Evolutionary conservation across 2,113 vertebrate genomes (phyloP).

Genomic region (Aythya baeri): DNA sequence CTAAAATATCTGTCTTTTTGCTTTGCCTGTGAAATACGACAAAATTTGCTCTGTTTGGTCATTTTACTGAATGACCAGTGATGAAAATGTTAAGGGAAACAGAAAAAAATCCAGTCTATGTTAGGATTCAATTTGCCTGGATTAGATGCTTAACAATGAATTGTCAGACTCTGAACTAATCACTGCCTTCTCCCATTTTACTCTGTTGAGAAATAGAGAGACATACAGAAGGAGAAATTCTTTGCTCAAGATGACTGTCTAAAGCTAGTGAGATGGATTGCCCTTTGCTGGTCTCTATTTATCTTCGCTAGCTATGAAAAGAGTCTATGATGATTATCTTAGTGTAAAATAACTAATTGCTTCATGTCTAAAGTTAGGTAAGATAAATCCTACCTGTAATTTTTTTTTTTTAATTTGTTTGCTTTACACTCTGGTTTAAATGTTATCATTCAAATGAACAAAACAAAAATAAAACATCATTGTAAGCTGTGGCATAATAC

Average conservation of each 20-base stretch:
- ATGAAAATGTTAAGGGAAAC: neutral
- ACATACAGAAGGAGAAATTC: neutral
- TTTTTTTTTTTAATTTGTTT: constrained; percentile 30
- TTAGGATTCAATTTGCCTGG: neutral
- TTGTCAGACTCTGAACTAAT: neutral
- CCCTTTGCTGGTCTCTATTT: neutral
- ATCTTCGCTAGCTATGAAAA: constrained; percentile 18
- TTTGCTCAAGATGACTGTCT: neutral
- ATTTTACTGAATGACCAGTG: neutral
- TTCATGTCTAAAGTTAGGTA: neutral
- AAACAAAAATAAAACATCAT: neutral
- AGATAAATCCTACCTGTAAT: neutral
- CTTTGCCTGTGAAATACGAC: neutral
- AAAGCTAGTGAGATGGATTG: neutral
- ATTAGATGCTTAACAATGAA: neutral
- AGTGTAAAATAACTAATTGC: neutral
- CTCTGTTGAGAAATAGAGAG: neutral
- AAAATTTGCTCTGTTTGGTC: neutral
- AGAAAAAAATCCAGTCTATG: neutral
- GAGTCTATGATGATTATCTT: neutral
- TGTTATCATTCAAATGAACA: neutral
- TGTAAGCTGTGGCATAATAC: neutral
- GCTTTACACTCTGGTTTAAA: neutral
- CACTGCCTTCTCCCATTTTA: neutral
- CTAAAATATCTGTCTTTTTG: rapidly evolving